Percentiles rank a stretch among this genome's conserved stretches.
These are phyloP conservation scores for Silurus lanzhouensis DNA, from an alignment of 2,797 vertebrate genomes.

Conservation along the genomic window DNA sequence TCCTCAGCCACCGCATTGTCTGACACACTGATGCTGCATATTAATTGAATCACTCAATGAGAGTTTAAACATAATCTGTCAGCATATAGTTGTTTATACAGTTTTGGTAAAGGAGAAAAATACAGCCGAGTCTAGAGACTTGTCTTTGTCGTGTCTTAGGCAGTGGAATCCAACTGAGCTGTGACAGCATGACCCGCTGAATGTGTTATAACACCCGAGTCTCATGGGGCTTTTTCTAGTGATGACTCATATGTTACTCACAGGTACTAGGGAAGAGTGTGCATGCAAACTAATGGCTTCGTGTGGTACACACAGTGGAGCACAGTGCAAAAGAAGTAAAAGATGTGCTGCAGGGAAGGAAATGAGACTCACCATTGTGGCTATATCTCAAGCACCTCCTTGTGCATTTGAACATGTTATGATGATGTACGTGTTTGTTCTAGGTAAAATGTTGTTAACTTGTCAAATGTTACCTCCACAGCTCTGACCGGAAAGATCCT, in stretches of 20 bases:
- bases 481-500: slow-evolving; percentile 89
- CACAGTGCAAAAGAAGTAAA: neutral
- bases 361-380: neutral
- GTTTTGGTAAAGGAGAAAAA: neutral
- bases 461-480: slow-evolving; percentile 57
- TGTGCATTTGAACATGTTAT: neutral
- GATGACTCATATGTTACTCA: slow-evolving; percentile 38
- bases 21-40: slow-evolving; percentile 14
- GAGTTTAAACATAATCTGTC: neutral
- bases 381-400: neutral
- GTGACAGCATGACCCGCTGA: neutral
- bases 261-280: slow-evolving; percentile 8
- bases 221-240: slow-evolving; percentile 16
- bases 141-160: slow-evolving; percentile 3
- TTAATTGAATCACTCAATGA: slow-evolving; percentile 4
- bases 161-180: slow-evolving; percentile 10
- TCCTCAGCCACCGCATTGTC: slow-evolving; percentile 15
- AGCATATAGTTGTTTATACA: neutral
- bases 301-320: neutral
- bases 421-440: neutral
- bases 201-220: slow-evolving; percentile 5
- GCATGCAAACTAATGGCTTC: slow-evolving; percentile 6
- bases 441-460: neutral
- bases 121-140: neutral
- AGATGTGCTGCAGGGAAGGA: neutral